Evolutionary conservation across 2,888 invertebrate genomes (phyloP), one percentile per base, ranked within the genome.

Genomic region (Sinodicranocentrus sp.): DNA sequence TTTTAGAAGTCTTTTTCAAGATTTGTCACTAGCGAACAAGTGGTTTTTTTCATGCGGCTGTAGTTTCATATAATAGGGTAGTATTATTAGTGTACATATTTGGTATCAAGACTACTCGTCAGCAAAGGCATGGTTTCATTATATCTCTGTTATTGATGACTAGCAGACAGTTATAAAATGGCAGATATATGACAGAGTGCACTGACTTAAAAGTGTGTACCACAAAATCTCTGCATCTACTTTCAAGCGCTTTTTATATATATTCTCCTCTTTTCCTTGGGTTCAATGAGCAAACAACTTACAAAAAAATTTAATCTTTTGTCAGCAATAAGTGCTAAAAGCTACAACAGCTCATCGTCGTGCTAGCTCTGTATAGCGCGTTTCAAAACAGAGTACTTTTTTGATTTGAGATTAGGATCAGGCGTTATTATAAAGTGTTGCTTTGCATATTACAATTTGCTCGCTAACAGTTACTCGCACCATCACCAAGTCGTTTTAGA

Each of bases 271-370:
- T 33, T 33, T 33, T 33, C 33, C 33, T 33, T 33, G 21, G 57
- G 57, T 57, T 57, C 57, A 57, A 21, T 57, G 57, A 57, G 57
- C 57, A 57, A 57, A 57, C 21, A 57, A 21, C 57, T 57, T 57
- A 21, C 54, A 63, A 61, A 13, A n/a, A 15, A 59, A 59, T 52
- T 44, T 52, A 48, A 33, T 72, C 63, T 75, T 75, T 75, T 61
- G 75, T 61, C 28, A 75, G 26, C 28, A 75, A 33, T 33, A 33
- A 63, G 63, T 75, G 75, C 63, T 75, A 75, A 75, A 63, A 75
- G 75, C 63, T 63, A 63, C 33, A 33, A 10, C 33, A 33, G 33
- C 3, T 3, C 33, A 33, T 33, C 43, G 43, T 43, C 6, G 8
- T 43, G 43, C 43, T 43, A 6, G 43, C 43, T 43, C 43, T 52